Evolutionary conservation across 2,888 invertebrate species (phyloP).

Genomic region (Cabera pusaria): DNA sequence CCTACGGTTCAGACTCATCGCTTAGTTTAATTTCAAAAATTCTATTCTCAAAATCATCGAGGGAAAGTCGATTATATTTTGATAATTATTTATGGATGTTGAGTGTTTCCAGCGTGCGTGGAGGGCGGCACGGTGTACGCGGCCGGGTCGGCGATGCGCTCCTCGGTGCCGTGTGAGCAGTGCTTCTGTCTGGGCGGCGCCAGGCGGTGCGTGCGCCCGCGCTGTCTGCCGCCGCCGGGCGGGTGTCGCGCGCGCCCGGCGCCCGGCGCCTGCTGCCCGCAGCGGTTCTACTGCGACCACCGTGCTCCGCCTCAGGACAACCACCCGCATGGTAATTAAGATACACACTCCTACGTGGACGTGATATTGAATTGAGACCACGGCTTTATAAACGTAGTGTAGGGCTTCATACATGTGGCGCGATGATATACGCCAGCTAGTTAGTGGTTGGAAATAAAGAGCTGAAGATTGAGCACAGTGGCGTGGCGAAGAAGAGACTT

Average conservation of each 20-base stretch:
- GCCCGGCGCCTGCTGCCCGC: constrained; percentile 90
- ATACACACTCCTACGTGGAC: too few species aligned
- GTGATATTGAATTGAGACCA: too few species aligned
- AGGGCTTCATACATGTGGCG: too few species aligned
- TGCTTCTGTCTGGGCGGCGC: constrained; percentile 92
- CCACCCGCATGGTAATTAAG: constrained; percentile 48
- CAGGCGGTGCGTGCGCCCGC: constrained; percentile 90
- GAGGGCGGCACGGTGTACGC: constrained; percentile 88
- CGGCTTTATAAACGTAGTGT: too few species aligned
- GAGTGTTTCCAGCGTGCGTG: constrained; percentile 85
- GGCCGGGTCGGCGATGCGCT: constrained; percentile 92
- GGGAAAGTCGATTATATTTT: too few species aligned
- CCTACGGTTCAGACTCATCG: too few species aligned
- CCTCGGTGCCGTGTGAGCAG: constrained; percentile 91
- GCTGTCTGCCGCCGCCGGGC: constrained; percentile 89
- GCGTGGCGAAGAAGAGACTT: too few species aligned
- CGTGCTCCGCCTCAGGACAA: constrained; percentile 38
- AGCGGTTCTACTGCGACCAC: constrained; percentile 87
- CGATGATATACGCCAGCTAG: too few species aligned
- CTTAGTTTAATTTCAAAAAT: too few species aligned
- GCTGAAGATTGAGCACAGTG: too few species aligned
- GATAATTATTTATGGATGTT: constrained; percentile 31
- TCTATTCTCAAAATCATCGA: too few species aligned
- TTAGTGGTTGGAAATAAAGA: too few species aligned
- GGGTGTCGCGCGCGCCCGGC: constrained; percentile 87